These are phyloP conservation scores for Leptothorax acervorum DNA, from an alignment of 2,888 invertebrate species.

Conservation along the genomic window DNA sequence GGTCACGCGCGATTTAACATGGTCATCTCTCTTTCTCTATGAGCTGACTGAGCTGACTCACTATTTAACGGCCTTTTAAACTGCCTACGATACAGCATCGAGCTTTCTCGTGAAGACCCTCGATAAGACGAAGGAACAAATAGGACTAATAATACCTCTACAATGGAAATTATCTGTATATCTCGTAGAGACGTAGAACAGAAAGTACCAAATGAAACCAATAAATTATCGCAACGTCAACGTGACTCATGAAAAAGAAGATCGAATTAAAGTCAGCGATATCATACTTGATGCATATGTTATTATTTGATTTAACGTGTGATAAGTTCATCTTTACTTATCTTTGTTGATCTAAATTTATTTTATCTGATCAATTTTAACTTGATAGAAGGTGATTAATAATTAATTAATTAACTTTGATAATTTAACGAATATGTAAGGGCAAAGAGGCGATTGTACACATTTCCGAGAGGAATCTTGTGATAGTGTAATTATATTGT, in stretches of 20 bases:
- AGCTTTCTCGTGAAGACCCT: constrained; percentile 22
- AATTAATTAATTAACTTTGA: neutral
- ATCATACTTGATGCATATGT: neutral
- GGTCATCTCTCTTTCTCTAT: constrained; percentile 55
- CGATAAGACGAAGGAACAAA: constrained; percentile 35
- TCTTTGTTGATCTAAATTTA: neutral
- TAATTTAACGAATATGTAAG: neutral
- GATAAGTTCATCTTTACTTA: neutral
- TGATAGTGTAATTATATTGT: neutral
- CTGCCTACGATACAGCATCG: constrained; percentile 37
- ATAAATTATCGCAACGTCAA: constrained; percentile 4
- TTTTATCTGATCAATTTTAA: neutral
- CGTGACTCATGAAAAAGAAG: neutral
- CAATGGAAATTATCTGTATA: constrained; percentile 18
- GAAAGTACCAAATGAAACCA: neutral
- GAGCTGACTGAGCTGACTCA: constrained; percentile 69
- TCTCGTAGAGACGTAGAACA: neutral
- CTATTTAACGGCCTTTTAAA: constrained; percentile 65
- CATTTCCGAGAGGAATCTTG: neutral
- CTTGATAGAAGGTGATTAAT: neutral
- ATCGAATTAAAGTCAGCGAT: neutral
- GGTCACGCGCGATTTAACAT: constrained; percentile 49
- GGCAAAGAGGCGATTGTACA: neutral
- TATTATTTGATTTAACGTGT: neutral
- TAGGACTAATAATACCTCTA: constrained; percentile 34